Conservation (phyloP, 2,797 vertebrate genomes). For the Garrulus glandarius region DNA sequence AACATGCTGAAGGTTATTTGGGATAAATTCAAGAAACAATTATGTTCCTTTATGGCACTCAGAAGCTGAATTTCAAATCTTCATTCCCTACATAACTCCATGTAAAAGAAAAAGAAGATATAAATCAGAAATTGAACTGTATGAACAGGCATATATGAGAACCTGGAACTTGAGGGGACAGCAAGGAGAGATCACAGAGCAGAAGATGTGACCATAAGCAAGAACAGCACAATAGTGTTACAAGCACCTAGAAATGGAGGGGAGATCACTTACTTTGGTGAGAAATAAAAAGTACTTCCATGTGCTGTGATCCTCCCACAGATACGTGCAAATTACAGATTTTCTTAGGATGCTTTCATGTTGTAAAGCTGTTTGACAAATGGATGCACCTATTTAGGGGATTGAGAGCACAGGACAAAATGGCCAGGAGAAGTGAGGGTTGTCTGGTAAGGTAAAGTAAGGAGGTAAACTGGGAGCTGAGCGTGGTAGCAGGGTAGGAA, state of each 20-base stretch:
- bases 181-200: neutral
- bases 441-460: neutral
- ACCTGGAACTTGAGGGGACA: neutral
- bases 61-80: neutral
- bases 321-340: neutral
- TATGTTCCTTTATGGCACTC: neutral
- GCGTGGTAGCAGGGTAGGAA: rapidly evolving
- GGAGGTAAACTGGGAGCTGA: neutral
- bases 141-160: neutral
- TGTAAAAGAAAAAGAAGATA: neutral
- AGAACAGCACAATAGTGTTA: neutral
- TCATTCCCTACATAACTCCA: neutral
- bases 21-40: neutral
- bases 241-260: neutral
- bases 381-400: neutral
- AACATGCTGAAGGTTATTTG: neutral
- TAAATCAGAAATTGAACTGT: neutral
- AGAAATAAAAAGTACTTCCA: neutral
- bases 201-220: neutral
- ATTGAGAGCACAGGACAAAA: neutral
- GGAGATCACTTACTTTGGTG: rapidly evolving
- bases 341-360: neutral
- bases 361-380: neutral
- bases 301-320: rapidly evolving
- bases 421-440: neutral